Conservation (phyloP, 92 coral and sea anemone species). For the Desmophyllum pertusum region DNA sequence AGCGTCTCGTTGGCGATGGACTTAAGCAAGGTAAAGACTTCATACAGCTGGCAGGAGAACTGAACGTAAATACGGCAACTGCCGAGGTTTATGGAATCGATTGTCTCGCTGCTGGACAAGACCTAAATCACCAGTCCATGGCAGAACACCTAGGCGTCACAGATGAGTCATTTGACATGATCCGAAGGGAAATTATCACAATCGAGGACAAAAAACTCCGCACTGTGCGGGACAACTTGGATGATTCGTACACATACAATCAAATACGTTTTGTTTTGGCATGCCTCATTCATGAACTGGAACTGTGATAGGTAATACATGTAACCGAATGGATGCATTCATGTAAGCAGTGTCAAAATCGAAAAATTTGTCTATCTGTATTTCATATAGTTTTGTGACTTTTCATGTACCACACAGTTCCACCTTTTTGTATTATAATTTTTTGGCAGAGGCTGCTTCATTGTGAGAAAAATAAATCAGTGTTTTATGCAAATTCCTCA, state of each 20-base stretch:
- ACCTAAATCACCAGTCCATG: background rate
- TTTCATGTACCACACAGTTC: no score
- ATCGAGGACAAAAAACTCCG: constrained; percentile 8
- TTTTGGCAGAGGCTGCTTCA: no score
- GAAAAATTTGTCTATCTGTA: no score
- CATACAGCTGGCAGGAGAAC: background rate
- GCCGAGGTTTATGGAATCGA: constrained; percentile 3
- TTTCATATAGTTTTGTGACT: no score
- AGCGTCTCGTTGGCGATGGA: constrained; percentile 6
- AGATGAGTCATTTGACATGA: background rate
- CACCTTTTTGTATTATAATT: no score
- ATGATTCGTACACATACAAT: background rate
- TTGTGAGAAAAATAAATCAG: no score
- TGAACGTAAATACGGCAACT: background rate
- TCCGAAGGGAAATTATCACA: background rate
- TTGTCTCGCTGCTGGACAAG: background rate
- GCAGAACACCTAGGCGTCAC: background rate
- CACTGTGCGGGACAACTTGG: background rate
- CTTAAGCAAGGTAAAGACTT: constrained; percentile 19
- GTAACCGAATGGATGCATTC: background rate
- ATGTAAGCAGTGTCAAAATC: background rate
- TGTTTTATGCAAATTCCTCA: no score
- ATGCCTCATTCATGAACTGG: background rate
- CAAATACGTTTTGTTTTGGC: constrained; percentile 25
- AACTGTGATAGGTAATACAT: background rate